Evolutionary conservation across 2,113 vertebrate species (phyloP), one percentile per base, ranked within the genome.

Genomic region (Telmatochromis sp.): DNA sequence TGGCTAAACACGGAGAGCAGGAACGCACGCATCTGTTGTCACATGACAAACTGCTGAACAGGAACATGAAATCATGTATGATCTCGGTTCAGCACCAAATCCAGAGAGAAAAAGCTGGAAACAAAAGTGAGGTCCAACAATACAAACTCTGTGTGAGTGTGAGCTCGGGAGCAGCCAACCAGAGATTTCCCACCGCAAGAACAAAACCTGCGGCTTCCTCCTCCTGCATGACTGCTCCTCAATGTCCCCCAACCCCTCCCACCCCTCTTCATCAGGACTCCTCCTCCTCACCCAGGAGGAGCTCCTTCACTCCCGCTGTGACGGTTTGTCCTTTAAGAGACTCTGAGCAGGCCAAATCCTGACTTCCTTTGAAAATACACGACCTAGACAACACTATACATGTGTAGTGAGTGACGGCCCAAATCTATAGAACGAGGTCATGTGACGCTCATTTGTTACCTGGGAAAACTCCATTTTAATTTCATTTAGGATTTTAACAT

Each of bases 151-250:
- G 86, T 85, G 70, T 49, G 81, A 45, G 80, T 60, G 81, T 84
- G 75, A 90, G 87, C 86, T 86, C 11, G 19, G 47, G 87, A 87
- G 91, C 94, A 95, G 93, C 94, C 93, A 94, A 94, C 92, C 93
- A 95, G 86, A 94, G 91, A 93, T 92, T 95, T 95, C 94, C 93
- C 94, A 95, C 93, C 91, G 12, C 82, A 93, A 88, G 90, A 93
- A 95, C 94, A 95, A 95, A 95, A 93, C 93, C 92, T 91, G 91
- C 91, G 82, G 88, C 93, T 93, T 94, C 92, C 92, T 93, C 88
- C 91, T 93, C 92, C 92, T 94, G 94, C 94, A 93, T 95, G 94
- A 93, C 92, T 95, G 94, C 93, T 81, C 92, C 91, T 94, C 92
- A 94, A 95, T 92, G 83, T 91, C 60, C 75, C 85, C 91, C 91